These are phyloP conservation scores for Oxytorus armatus DNA, from an alignment of 2,888 invertebrate genomes.

Conservation along the genomic window DNA sequence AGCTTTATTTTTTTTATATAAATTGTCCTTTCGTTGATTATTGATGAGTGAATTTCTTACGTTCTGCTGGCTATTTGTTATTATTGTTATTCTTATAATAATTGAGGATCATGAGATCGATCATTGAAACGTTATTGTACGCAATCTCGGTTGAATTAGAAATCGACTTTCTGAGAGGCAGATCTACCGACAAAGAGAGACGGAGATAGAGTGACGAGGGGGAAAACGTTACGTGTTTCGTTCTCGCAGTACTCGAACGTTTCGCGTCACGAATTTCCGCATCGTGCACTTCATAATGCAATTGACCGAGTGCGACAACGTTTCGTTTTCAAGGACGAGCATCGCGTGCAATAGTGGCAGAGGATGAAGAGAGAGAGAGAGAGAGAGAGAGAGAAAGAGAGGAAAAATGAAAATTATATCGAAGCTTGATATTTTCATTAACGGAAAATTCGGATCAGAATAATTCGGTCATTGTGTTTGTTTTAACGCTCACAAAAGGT, in stretches of 20 bases:
- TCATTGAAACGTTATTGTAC: not conserved
- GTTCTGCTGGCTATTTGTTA: not conserved
- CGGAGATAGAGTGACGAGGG: constrained; percentile 11
- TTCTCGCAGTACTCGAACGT: constrained; percentile 11
- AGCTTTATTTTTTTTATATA: constrained; percentile 3
- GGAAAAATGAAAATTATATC: constrained; percentile 3
- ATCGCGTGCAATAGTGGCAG: no score
- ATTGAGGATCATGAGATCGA: not conserved
- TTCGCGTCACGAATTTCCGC: constrained; percentile 55
- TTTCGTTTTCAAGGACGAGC: constrained; percentile 36
- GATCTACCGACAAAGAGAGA: constrained; percentile 1
- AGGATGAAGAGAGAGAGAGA: no score
- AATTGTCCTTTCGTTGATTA: constrained; percentile 2
- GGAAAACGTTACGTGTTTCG: constrained; percentile 18
- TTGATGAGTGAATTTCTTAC: not conserved
- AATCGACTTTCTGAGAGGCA: not conserved
- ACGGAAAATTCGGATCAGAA: no score
- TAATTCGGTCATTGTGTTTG: no score
- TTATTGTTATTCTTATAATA: not conserved
- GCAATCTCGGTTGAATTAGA: constrained; percentile 13
- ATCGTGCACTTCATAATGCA: constrained; percentile 39
- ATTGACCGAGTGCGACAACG: constrained; percentile 29
- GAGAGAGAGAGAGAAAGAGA: no score
- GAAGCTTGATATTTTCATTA: no score
- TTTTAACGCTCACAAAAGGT: no score